A percentile compares a stretch with the other conserved stretches of the same genome.
Evolutionary conservation across 2,888 invertebrate species (phyloP).

Genomic region (Andricus quercusramuli): DNA sequence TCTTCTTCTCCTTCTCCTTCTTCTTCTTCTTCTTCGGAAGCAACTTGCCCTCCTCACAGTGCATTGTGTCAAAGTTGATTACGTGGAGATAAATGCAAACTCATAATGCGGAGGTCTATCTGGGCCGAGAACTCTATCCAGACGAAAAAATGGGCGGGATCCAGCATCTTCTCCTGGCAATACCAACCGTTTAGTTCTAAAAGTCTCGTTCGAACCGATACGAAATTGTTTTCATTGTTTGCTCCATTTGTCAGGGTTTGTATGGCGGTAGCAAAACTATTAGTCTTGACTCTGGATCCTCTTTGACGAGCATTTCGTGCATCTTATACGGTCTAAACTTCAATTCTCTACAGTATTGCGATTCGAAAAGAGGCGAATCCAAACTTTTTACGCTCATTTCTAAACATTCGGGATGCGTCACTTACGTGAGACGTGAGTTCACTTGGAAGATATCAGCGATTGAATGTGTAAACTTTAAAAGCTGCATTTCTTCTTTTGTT

Average conservation of each 20-base stretch:
- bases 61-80: conserved; percentile 78
- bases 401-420: conserved; percentile 27
- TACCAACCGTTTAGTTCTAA: conserved; percentile 71
- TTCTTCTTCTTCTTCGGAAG: background rate
- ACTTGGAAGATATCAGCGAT: background rate
- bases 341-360: background rate
- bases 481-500: background rate
- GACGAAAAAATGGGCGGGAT: conserved; percentile 55
- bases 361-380: conserved; percentile 8
- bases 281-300: conserved; percentile 62
- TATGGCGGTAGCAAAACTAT: conserved; percentile 76
- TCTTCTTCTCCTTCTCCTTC: background rate
- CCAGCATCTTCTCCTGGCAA: conserved; percentile 61
- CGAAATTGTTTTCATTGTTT: conserved; percentile 77
- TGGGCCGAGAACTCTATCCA: conserved; percentile 46
- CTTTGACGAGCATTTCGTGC: conserved; percentile 26
- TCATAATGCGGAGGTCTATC: conserved; percentile 69
- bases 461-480: background rate
- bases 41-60: conserved; percentile 20
- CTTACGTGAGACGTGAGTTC: conserved; percentile 23
- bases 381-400: conserved; percentile 16
- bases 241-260: conserved; percentile 75
- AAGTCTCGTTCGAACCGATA: conserved; percentile 62
- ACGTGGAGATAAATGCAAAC: conserved; percentile 75
- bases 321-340: background rate